Evolutionary conservation across 2,113 vertebrate genomes (phyloP), one percentile per base, ranked within the genome.

Genomic region (Oryzias melastigma): DNA sequence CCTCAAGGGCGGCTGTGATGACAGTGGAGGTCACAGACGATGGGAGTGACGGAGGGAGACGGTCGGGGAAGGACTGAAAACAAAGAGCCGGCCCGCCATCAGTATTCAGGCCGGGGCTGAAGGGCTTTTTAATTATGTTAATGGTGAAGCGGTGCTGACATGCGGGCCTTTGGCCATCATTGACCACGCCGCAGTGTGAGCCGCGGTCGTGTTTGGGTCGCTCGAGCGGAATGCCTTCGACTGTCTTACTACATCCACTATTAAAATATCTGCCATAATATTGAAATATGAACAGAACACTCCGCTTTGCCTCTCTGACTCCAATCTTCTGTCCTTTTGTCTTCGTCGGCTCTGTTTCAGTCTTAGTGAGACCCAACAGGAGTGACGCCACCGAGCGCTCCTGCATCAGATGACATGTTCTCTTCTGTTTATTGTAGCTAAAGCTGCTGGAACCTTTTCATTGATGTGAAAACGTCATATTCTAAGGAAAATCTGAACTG

Each of bases 11-110:
- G 64, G 77, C 65, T 15, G 71, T 62, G 74, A 82, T 78, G 80
- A 88, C 85, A 85, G 77, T 58, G 60, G 85, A 90, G 88, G 91
- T 88, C 86, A 87, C 64, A 85, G 77, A 81, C 63, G 47, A 73
- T 52, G 74, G 71, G 65, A 67, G 71, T 57, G 76, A 78, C 71
- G 58, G 78, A 78, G 66, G 72, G 68, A 80, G 48, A 65, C 20
- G 5, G 55, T 27, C 27, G 4, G 2, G 51, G 17, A 52, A 53
- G 62, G 58, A 25, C 51, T 67, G 24, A 65, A 72, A 62, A 77
- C 60, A 56, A 72, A 57, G 62, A 56, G 71, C 57, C 46, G 58
- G 56, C 57, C 43, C 18, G 41, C 47, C 81, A 65, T 73, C 68
- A 73, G 66, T 67, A 47, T 71, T 81, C 71, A 54, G 29, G 68